Base-by-base conservation (phyloP, 1,140 invertebrate species). In the Anadara kagoshimensis region DNA sequence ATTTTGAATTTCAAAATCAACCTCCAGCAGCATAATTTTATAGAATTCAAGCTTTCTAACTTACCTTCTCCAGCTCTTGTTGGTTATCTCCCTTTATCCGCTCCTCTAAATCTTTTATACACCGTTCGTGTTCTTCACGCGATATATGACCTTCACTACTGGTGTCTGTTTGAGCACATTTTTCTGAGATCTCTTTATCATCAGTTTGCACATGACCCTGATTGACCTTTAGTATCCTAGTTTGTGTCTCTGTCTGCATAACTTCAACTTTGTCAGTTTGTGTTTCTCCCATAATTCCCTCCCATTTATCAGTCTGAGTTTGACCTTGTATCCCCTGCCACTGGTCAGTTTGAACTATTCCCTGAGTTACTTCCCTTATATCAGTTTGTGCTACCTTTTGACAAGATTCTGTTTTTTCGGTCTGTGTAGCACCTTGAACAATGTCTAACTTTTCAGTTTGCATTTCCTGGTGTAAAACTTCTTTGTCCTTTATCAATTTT, bases 341-440 rank as follows among this genome's bases (percentile, higher is more conserved):
- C n/a, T 69, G 59, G 22, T 65, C 67, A 5, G 67, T 69, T 49
- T 69, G 67, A 16, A 69, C 58, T 44, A n/a, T 26, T 59, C 53
- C n/a, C 14, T 65, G 24, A 43, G 22, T 49, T 58, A 53, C n/a
- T n/a, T 72, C 65, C 14, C 11, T 49, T 22, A 12, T 16, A 20
- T 72, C 75, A 49, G 75, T 76, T 66, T 76, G 75, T 63, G 69
- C 47, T 20, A 64, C 59, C 16, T 22, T 12, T 22, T 29, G n/a
- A 44, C 58, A 57, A 18, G 65, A 69, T 36, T 69, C 67, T 49
- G 54, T 53, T 11, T 75, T 47, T 7, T 69, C 56, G n/a, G 66
- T 69, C 20, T 59, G 45, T 26, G 49, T 59, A 54, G 66, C 56
- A 36, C 56, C 53, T 12, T 56, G 53, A 49, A 54, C 20, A 24